These are phyloP conservation scores for Musca vetustissima DNA, from an alignment of 1,140 invertebrate genomes.

Conservation along the genomic window DNA sequence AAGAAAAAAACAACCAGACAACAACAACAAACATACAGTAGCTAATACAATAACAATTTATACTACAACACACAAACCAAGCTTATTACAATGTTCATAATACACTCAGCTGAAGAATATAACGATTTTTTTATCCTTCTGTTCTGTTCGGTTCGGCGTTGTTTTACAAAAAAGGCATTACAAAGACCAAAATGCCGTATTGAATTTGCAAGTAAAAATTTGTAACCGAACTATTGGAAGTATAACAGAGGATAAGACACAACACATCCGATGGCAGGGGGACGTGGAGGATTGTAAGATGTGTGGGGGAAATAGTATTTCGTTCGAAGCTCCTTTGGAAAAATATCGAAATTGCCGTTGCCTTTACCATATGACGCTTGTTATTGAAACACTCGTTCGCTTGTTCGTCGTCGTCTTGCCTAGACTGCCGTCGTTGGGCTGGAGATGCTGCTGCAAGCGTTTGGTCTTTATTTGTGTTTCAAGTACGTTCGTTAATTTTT, in stretches of 20 bases:
- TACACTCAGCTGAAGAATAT: neutral
- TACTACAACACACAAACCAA: slow-evolving; percentile 20
- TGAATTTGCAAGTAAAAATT: slow-evolving; percentile 9
- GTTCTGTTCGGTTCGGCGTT: neutral
- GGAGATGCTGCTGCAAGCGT: too few species aligned
- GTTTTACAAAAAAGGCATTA: slow-evolving; percentile 7
- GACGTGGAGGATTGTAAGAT: too few species aligned
- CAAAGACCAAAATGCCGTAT: slow-evolving; percentile 21
- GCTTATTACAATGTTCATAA: neutral
- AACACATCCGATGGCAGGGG: too few species aligned
- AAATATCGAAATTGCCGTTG: neutral
- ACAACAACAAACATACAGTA: neutral
- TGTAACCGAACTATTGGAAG: too few species aligned
- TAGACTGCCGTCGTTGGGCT: too few species aligned
- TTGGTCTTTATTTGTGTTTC: too few species aligned
- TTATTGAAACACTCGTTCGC: too few species aligned
- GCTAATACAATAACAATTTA: slow-evolving; percentile 21
- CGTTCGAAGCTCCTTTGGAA: neutral
- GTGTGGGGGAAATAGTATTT: neutral
- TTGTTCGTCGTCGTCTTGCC: too few species aligned
- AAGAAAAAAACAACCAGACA: neutral
- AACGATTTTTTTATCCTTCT: slow-evolving; percentile 19
- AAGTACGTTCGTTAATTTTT: too few species aligned
- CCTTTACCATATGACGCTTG: neutral
- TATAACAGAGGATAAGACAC: too few species aligned